Evolutionary conservation across 2,113 vertebrate species (phyloP).

Genomic region (Spea multiplicata): DNA sequence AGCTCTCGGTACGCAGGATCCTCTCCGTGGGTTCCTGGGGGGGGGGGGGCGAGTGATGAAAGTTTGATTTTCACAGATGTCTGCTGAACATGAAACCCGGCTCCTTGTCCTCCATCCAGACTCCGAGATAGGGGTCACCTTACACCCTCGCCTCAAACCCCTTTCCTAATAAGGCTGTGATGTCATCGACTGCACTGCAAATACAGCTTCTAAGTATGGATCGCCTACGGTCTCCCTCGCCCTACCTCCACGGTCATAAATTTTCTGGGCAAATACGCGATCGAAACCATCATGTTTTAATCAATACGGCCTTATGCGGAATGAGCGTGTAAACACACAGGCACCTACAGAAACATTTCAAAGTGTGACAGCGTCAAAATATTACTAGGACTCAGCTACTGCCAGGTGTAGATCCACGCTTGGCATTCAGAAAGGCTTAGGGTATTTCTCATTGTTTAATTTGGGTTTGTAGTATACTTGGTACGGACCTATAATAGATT

Average conservation of each 20-base stretch:
- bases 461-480: too few species aligned
- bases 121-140: slow-evolving; percentile 47
- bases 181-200: slow-evolving; percentile 4
- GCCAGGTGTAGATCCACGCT: too few species aligned
- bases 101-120: slow-evolving; percentile 12
- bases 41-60: background rate
- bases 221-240: background rate
- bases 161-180: slow-evolving; percentile 54
- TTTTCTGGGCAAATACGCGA: background rate
- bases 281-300: too few species aligned
- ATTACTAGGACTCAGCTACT: too few species aligned
- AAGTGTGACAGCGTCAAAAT: too few species aligned
- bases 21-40: background rate
- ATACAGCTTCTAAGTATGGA: slow-evolving; percentile 48
- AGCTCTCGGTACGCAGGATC: too few species aligned
- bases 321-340: too few species aligned
- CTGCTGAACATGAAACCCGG: background rate
- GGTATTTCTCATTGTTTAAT: too few species aligned
- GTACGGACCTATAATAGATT: too few species aligned
- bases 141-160: slow-evolving; percentile 47
- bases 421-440: too few species aligned
- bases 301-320: too few species aligned
- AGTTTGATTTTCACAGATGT: slow-evolving; percentile 24
- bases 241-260: background rate
- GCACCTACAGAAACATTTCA: too few species aligned